Percentiles rank a stretch among this genome's conserved stretches.
These are phyloP conservation scores for Pomatostomus ruficeps DNA, from an alignment of 2,113 vertebrate genomes.

Conservation along the genomic window DNA sequence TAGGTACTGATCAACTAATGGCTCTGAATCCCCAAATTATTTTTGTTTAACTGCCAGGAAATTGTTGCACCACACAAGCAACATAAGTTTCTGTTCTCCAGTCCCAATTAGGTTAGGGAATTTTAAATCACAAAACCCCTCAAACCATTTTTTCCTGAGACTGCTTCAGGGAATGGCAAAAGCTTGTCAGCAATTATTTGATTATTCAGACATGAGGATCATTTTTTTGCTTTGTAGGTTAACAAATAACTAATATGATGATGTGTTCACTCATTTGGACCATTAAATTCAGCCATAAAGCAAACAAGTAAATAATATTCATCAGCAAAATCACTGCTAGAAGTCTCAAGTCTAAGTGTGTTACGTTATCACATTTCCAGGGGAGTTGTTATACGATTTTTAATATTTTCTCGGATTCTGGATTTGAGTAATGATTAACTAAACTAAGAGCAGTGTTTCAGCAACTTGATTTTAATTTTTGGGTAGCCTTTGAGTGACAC, in stretches of 20 bases:
- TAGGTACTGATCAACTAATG: neutral
- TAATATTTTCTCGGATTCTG: neutral
- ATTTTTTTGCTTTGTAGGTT: neutral
- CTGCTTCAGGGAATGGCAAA: constrained; percentile 18
- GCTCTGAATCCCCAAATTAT: neutral
- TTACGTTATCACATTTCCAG: neutral
- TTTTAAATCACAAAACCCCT: neutral
- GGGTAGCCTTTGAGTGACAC: neutral
- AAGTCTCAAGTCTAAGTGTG: neutral
- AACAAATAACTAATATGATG: neutral
- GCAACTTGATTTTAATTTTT: neutral
- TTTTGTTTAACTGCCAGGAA: neutral
- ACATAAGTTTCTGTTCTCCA: neutral
- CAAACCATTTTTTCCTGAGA: neutral
- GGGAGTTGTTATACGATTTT: neutral
- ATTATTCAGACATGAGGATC: neutral
- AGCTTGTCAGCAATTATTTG: neutral
- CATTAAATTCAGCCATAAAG: neutral
- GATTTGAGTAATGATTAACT: neutral
- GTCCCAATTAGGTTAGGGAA: neutral
- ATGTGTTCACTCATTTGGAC: neutral
- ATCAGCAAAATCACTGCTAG: neutral
- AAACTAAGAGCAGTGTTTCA: neutral
- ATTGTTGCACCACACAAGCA: neutral
- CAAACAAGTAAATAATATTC: neutral